Evolutionary conservation across 2,797 vertebrate species (phyloP).

Genomic region (Cryptoprocta ferox): DNA sequence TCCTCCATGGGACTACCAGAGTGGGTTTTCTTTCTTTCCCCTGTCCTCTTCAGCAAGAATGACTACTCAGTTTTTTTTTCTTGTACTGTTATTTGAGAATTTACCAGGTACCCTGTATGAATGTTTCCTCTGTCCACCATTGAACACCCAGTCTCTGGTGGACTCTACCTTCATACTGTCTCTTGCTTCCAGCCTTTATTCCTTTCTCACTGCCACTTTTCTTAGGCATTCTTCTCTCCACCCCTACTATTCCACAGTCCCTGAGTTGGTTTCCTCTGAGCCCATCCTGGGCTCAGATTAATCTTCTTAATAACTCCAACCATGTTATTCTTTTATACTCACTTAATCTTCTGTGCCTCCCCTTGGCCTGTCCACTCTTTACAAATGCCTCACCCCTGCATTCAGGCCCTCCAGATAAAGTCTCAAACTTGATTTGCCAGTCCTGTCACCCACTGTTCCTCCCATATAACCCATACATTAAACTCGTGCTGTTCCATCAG

Average conservation of each 20-base stretch:
- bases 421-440: not conserved
- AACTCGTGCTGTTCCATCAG: not conserved
- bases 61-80: not conserved
- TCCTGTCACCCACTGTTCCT: not conserved
- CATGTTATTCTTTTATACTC: not conserved
- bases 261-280: not conserved
- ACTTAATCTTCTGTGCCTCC: not conserved
- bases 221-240: not conserved
- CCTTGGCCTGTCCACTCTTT: not conserved
- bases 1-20: not conserved
- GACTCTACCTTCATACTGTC: not conserved
- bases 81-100: not conserved
- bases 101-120: not conserved
- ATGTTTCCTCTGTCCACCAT: not conserved
- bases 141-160: not conserved
- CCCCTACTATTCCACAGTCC: not conserved
- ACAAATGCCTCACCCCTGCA: not conserved
- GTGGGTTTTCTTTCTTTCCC: not conserved
- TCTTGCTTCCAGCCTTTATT: not conserved
- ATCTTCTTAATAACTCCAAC: not conserved
- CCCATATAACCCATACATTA: not conserved
- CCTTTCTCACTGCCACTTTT: not conserved
- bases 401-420: not conserved
- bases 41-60: not conserved
- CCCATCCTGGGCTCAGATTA: not conserved